Evolutionary conservation across 1,140 invertebrate genomes (phyloP).

Genomic region (Vanessa atalanta): DNA sequence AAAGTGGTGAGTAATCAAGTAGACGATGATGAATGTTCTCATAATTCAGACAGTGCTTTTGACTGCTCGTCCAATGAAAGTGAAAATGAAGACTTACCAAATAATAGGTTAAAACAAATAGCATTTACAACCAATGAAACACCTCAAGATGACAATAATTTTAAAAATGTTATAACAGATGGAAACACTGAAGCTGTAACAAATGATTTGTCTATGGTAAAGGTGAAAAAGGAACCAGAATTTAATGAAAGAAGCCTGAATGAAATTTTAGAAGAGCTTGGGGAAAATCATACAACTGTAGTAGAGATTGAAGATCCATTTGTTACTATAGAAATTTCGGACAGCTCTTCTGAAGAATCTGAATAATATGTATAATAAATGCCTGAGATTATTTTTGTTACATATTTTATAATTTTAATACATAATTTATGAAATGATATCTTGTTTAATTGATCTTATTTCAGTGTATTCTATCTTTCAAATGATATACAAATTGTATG

Average conservation of each 20-base stretch:
- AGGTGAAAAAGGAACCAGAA: conserved; percentile 40
- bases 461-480: too few species aligned
- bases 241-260: conserved; percentile 23
- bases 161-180: conserved; percentile 6
- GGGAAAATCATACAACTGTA: conserved; percentile 41
- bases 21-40: neutral
- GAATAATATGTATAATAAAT: neutral
- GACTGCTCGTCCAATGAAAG: neutral
- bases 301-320: conserved; percentile 55
- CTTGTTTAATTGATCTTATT: too few species aligned
- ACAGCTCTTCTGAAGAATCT: conserved; percentile 48
- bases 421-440: too few species aligned
- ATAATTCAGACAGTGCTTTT: neutral
- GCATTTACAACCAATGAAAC: neutral
- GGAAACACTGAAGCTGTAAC: too few species aligned
- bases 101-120: neutral
- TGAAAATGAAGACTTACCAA: neutral
- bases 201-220: conserved; percentile 10
- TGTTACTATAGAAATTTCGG: conserved; percentile 52
- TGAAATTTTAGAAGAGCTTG: conserved; percentile 45
- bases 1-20: neutral
- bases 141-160: conserved; percentile 6
- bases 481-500: too few species aligned
- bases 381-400: too few species aligned
- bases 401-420: too few species aligned